Base-by-base conservation (phyloP, 2,888 invertebrate genomes). In the Andrena haemorrhoa region DNA sequence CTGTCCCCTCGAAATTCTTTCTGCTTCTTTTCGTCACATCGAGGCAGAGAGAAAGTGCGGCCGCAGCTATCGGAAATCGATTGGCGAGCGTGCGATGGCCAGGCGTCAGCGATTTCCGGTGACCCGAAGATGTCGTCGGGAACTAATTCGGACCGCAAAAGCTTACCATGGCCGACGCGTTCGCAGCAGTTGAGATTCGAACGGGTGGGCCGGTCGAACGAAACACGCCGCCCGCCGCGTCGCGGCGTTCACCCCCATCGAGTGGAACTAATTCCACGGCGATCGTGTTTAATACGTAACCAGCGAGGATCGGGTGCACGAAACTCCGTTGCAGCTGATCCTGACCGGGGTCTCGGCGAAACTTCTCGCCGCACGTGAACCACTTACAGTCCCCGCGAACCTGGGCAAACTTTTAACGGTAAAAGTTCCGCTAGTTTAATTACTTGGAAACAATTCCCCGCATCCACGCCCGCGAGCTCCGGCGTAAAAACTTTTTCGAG, bases 401-500 rank as follows among this genome's bases (percentile, higher is more conserved):
- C 60, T 41, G 77, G 64, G 60, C 47, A 83, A 92, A 92, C 89
- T 93, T 93, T 93, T 91, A 92, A 92, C 92, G 90, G 91, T 89
- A 91, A 92, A 93, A 93, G 89, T 93, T 92, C 79, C 87, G 89
- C 84, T 89, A 89, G 92, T 92, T 93, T 93, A 93, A 93, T 93
- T 93, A 93, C 93, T 93, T 93, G 93, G 89, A 93, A 93, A 93
- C 92, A 93, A 93, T 93, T 93, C 87, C 72, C 84, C 84, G 79
- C 83, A 79, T 79, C 74, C 80, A 49, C 71, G 65, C 16, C 65
- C 29, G 23, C 49, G 16, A 23, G 8, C 33, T 35, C 35, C 68
- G 16, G 41, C 47, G 83, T 64, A 61, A 69, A 70, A 83, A 83
- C 69, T 76, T 60, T 41, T 51, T 20, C 63, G 5, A 47, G 51